Conservation (phyloP, 2,888 invertebrate species). For the Pristionchus arcanus region DNA sequence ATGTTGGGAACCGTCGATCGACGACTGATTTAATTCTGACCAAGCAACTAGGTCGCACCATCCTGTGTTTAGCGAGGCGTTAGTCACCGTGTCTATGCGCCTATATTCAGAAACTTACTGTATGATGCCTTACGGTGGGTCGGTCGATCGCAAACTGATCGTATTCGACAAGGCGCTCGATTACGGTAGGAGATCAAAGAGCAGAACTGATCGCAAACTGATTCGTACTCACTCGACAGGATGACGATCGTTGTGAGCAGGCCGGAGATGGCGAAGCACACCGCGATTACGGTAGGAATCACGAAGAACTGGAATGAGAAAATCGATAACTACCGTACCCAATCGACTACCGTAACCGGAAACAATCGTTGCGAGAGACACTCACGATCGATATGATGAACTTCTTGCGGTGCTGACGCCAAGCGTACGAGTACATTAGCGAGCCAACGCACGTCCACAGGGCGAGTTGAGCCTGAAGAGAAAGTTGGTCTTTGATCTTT, state of each 20-base stretch:
- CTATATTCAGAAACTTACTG: background rate
- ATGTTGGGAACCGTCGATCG: background rate
- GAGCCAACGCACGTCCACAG: conserved; percentile 77
- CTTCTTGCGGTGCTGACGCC: conserved; percentile 78
- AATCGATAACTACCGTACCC: background rate
- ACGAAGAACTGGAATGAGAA: conserved; percentile 71
- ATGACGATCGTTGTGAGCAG: conserved; percentile 75
- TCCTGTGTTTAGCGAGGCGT: too few species aligned
- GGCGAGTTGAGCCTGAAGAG: conserved; percentile 74
- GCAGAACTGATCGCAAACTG: background rate
- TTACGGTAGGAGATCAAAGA: background rate
- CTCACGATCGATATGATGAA: conserved; percentile 74
- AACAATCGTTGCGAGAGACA: background rate
- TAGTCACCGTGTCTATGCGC: too few species aligned
- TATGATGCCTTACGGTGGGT: background rate
- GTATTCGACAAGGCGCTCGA: background rate
- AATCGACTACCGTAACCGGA: background rate
- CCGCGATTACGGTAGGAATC: conserved; percentile 74
- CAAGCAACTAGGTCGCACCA: conserved; percentile 1
- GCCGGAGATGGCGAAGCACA: conserved; percentile 72
- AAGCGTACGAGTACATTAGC: conserved; percentile 76
- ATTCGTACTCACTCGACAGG: conserved; percentile 58
- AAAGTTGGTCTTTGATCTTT: conserved; percentile 2
- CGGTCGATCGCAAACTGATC: background rate
- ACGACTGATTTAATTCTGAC: background rate